Percentiles rank a stretch among this genome's conserved stretches.
phyloP scores from a whole-genome alignment of 2,113 vertebrate species.

The Hyaena hyaena region DNA sequence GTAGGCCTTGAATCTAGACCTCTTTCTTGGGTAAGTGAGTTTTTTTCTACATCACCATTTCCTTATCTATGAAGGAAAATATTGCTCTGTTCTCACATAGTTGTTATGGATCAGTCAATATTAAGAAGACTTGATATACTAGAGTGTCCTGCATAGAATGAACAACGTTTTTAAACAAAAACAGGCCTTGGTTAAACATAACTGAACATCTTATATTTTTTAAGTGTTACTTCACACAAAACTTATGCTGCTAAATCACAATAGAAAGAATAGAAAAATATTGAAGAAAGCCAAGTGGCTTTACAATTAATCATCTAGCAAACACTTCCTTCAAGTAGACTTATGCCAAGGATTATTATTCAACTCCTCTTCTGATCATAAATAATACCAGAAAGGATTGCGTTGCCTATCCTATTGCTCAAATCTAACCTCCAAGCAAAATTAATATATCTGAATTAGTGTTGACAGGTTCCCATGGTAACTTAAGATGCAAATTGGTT shows the following conservation, averaged over 20 bases:
- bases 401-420: neutral
- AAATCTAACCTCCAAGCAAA: constrained; percentile 27
- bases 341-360: neutral
- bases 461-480: neutral
- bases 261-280: neutral
- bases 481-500: constrained; percentile 42
- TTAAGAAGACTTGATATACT: neutral
- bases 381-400: neutral
- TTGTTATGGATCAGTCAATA: neutral
- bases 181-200: constrained; percentile 3
- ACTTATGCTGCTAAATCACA: neutral
- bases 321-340: neutral
- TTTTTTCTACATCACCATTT: neutral
- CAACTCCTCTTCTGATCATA: neutral
- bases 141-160: neutral
- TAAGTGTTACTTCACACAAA: constrained; percentile 40
- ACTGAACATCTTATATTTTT: neutral
- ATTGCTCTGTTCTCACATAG: neutral
- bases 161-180: neutral
- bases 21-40: neutral
- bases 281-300: neutral
- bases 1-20: neutral
- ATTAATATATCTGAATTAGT: neutral
- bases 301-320: constrained; percentile 15
- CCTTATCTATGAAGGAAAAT: constrained; percentile 35